Base-by-base conservation (phyloP, 1,140 invertebrate species). In the Apis dorsata region DNA sequence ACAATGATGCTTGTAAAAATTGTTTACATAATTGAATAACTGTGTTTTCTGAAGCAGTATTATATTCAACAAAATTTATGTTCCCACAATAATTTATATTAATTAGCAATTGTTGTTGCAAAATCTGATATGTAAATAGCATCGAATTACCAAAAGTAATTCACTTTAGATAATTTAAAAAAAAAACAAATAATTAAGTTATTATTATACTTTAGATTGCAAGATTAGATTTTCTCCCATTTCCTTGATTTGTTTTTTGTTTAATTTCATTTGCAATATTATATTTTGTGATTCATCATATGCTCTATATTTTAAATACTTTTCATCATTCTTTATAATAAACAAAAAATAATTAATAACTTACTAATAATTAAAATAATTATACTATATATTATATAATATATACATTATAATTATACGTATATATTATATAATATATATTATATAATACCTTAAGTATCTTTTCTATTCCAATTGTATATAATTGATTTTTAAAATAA, bases 1-100 rank as follows among this genome's bases (percentile, higher is more conserved):
- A 86, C 12, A 88, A 24, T 10, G 85, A 88, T 51, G 84, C 66
- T 28, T 86, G 82, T 34, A 86, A 76, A 17, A 79, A 76, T 60
- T 66, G 63, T 53, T 85, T 70, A 34, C 82, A 88, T 34, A 84
- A 71, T 66, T 80, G 21, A 12, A 79, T 71, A 17, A 88, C 49
- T 55, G 66, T 62, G 24, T 85, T 72, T 59, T 72, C 66, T 44
- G 55, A 34, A 51, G n/a, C 21, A 13, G 24, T 57, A 59, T 62
- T 71, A 7, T 86, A 85, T 76, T 88, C 81, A 28, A 60, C n/a
- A 24, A 88, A 84, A 55, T 65, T 75, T 8, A 88, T 65, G 77
- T 86, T 88, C 19, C 75, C 85, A 57, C 74, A 86, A 49, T 85
- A 63, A 19, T 69, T 51, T 13, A 82, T 78, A 19, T 81, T 80